Conservation (phyloP, 2,888 invertebrate species). For the Autographa pulchrina region DNA sequence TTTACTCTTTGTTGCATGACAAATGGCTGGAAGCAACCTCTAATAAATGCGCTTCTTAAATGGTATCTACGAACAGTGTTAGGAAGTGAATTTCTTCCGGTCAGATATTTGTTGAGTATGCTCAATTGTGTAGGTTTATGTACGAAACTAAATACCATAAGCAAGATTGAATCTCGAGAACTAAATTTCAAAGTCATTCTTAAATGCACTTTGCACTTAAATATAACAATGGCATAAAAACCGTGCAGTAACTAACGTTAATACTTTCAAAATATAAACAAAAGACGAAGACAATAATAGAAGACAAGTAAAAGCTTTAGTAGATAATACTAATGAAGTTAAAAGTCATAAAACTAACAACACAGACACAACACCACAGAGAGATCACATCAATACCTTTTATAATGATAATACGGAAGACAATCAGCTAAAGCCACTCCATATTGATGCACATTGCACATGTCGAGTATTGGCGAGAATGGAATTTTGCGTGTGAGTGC, state of each 20-base stretch:
- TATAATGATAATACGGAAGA: neutral
- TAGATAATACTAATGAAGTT: neutral
- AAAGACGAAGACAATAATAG: too few species aligned
- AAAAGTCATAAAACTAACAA: neutral
- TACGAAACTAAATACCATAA: too few species aligned
- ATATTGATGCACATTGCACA: constrained; percentile 62
- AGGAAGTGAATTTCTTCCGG: neutral
- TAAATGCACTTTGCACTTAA: too few species aligned
- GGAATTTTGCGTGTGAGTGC: constrained; percentile 77
- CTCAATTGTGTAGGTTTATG: too few species aligned
- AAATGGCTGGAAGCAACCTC: neutral
- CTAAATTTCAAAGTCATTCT: too few species aligned
- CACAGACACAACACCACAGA: neutral
- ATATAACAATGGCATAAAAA: too few species aligned
- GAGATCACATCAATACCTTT: neutral
- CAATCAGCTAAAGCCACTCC: constrained; percentile 64
- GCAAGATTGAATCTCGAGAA: too few species aligned
- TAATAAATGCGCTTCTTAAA: neutral
- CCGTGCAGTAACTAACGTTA: too few species aligned
- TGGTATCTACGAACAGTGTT: neutral
- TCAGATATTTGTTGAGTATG: too few species aligned
- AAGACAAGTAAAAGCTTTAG: too few species aligned
- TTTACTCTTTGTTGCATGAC: neutral
- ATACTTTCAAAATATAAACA: too few species aligned
- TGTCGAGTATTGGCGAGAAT: constrained; percentile 64